These are phyloP conservation scores for Watsonalla cultraria DNA, from an alignment of 2,888 invertebrate species.

Conservation along the genomic window DNA sequence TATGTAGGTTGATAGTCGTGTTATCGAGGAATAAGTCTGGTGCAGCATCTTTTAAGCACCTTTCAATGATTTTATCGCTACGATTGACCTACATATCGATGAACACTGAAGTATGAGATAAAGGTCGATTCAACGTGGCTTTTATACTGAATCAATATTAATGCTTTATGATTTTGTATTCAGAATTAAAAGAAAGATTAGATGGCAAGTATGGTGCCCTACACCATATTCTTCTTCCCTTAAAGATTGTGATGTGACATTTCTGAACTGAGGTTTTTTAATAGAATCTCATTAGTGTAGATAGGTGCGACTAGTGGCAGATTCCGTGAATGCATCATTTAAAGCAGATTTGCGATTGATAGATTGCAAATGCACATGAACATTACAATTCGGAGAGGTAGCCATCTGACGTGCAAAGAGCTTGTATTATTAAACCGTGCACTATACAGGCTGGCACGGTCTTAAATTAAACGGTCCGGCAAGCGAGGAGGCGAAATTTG, in stretches of 20 bases:
- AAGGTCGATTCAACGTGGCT: background rate
- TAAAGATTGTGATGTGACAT: no score
- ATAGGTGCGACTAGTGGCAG: no score
- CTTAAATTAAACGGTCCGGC: slow-evolving; percentile 7
- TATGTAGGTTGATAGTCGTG: slow-evolving; percentile 25
- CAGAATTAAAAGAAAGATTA: background rate
- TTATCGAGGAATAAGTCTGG: slow-evolving; percentile 28
- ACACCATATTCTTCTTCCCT: no score
- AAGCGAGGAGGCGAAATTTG: slow-evolving; percentile 13
- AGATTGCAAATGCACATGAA: background rate
- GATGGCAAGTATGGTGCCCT: no score
- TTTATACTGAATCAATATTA: background rate
- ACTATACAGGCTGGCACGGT: background rate
- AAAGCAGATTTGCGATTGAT: background rate
- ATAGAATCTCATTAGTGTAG: no score
- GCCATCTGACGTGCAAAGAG: background rate
- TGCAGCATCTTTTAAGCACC: slow-evolving; percentile 33
- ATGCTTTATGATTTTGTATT: background rate
- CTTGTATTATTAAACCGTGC: background rate
- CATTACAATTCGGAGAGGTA: background rate
- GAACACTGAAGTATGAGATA: slow-evolving; percentile 14
- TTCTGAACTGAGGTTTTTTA: no score
- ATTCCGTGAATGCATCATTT: background rate
- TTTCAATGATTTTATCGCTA: slow-evolving; percentile 41
- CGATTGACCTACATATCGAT: slow-evolving; percentile 34